Conservation (phyloP, 2,888 invertebrate genomes). For the Brachynemurus nebulosus region DNA sequence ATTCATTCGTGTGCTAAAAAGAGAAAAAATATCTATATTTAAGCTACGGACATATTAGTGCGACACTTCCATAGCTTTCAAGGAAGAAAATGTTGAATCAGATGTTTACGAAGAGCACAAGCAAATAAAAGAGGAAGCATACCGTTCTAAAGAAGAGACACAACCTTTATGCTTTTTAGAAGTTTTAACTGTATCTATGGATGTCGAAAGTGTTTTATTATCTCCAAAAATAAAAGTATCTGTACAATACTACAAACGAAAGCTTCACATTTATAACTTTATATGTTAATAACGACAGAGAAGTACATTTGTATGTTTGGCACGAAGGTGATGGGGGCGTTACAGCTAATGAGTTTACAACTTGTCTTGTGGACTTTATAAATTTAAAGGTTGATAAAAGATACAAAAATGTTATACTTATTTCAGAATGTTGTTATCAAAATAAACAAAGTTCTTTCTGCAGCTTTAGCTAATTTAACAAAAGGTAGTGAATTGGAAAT, state of each 20-base stretch:
- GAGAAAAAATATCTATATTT: constrained; percentile 17
- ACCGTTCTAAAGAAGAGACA: background rate
- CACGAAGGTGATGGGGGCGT: constrained; percentile 15
- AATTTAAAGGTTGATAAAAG: constrained; percentile 5
- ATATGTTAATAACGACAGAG: constrained; percentile 9
- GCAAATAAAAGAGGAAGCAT: background rate
- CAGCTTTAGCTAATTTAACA: constrained; percentile 4
- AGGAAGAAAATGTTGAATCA: constrained; percentile 17
- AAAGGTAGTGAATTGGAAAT: background rate
- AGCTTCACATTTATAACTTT: constrained; percentile 21
- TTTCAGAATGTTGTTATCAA: constrained; percentile 13
- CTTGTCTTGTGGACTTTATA: constrained; percentile 13
- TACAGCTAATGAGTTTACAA: constrained; percentile 16
- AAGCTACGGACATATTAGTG: constrained; percentile 17
- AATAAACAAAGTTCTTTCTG: constrained; percentile 13
- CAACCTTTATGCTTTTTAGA: no score
- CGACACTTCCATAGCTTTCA: constrained; percentile 15
- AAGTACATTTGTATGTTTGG: constrained; percentile 45
- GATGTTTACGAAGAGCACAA: background rate
- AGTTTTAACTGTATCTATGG: no score
- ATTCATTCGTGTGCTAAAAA: constrained; percentile 13
- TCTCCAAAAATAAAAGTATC: constrained; percentile 18
- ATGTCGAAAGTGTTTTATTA: constrained; percentile 8
- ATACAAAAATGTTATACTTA: constrained; percentile 11
- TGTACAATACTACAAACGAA: constrained; percentile 23